Evolutionary conservation across 2,113 vertebrate genomes (phyloP).

Genomic region (Gallinago media): DNA sequence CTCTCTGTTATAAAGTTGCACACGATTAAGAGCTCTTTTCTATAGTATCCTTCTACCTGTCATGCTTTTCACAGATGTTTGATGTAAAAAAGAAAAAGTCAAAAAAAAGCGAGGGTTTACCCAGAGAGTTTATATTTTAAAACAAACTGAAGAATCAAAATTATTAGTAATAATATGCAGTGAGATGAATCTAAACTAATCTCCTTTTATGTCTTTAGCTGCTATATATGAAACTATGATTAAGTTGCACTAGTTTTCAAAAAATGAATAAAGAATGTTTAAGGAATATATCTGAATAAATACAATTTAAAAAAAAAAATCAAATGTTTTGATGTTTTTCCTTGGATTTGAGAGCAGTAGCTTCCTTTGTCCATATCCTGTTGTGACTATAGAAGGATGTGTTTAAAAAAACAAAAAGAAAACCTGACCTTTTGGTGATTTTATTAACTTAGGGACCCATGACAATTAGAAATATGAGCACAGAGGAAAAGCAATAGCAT

Average conservation of each 20-base stretch:
- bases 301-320: not conserved
- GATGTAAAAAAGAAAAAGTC: not conserved
- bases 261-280: not conserved
- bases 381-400: not conserved
- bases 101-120: not conserved
- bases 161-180: not conserved
- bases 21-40: not conserved
- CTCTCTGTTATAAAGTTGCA: not conserved
- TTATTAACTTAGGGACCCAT: constrained; percentile 34
- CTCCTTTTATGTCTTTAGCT: not conserved
- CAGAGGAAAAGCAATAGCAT: constrained; percentile 7
- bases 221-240: not conserved
- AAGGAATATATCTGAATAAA: not conserved
- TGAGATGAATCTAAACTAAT: not conserved
- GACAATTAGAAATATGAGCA: constrained; percentile 50
- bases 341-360: not conserved
- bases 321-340: constrained; percentile 11
- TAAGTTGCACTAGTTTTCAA: not conserved
- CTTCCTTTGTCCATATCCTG: constrained; percentile 15
- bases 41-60: not conserved
- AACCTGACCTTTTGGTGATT: constrained; percentile 36
- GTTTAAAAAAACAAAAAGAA: not conserved
- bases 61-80: not conserved
- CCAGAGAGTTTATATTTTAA: not conserved
- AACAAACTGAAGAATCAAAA: not conserved